These are phyloP conservation scores for Tylochromis polylepis DNA, from an alignment of 2,113 vertebrate species.

Conservation along the genomic window DNA sequence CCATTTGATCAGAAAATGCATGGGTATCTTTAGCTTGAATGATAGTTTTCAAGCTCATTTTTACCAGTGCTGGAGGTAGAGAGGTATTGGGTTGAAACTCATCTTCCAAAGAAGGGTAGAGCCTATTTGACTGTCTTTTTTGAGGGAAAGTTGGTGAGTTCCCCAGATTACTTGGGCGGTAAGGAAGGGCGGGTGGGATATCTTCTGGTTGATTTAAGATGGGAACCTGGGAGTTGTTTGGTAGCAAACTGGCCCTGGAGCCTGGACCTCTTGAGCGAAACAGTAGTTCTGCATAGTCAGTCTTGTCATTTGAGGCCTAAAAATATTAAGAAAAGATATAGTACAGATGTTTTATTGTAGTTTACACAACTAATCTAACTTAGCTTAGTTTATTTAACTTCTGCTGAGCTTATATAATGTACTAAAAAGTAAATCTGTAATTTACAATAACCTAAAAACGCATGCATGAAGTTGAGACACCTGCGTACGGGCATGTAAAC, in stretches of 20 bases:
- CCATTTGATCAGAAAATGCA: background rate
- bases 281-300: constrained; percentile 56
- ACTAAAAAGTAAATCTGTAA: background rate
- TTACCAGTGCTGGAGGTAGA: constrained; percentile 25
- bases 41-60: background rate
- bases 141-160: background rate
- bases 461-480: background rate
- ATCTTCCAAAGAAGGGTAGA: constrained; percentile 56
- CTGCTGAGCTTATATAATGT: accelerated
- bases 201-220: background rate
- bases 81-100: background rate
- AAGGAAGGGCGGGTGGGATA: constrained; percentile 32
- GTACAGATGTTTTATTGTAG: background rate
- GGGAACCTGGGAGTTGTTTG: background rate
- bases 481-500: background rate
- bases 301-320: constrained; percentile 19
- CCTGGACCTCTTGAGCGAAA: constrained; percentile 15
- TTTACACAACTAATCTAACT: background rate
- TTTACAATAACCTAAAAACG: background rate
- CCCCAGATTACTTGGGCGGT: background rate
- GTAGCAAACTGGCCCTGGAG: background rate
- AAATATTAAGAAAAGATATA: background rate
- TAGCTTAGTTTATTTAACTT: background rate
- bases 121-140: background rate
- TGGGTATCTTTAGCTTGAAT: background rate